These are phyloP conservation scores for Rhinolophus ferrumequinum DNA, from an alignment of 2,113 vertebrate species.

Conservation along the genomic window DNA sequence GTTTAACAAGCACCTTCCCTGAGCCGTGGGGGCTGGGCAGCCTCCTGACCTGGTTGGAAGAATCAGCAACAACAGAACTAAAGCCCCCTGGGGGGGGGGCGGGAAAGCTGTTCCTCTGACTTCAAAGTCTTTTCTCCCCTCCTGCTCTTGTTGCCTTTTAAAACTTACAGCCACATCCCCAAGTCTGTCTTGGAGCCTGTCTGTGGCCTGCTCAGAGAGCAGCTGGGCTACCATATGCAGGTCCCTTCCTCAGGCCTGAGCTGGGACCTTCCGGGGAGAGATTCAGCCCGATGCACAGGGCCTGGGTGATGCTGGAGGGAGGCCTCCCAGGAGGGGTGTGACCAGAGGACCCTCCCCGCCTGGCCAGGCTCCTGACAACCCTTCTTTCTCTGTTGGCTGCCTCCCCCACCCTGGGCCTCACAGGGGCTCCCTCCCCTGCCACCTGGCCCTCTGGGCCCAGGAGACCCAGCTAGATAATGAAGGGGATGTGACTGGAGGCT, in stretches of 20 bases:
- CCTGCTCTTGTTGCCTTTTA: neutral
- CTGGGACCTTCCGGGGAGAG: neutral
- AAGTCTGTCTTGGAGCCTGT: neutral
- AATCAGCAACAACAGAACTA: neutral
- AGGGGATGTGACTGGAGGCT: neutral
- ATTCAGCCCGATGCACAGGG: neutral
- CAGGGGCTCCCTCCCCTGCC: neutral
- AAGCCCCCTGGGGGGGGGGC: neutral
- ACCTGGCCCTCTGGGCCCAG: neutral
- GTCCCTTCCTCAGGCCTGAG: neutral
- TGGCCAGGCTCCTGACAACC: neutral
- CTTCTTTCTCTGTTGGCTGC: neutral
- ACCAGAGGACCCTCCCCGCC: neutral
- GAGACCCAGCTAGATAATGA: neutral
- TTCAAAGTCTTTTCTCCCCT: neutral
- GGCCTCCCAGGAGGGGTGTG: neutral
- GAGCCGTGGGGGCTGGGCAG: neutral
- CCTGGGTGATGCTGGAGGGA: neutral
- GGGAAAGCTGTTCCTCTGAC: neutral
- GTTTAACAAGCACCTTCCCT: slow-evolving; percentile 74
- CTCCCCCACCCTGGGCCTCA: neutral
- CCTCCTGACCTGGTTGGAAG: slow-evolving; percentile 42
- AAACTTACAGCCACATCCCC: neutral
- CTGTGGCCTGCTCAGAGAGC: neutral
- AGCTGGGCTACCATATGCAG: neutral